Base-by-base conservation (phyloP, 2,888 invertebrate species). In the Mythimna ferrago region DNA sequence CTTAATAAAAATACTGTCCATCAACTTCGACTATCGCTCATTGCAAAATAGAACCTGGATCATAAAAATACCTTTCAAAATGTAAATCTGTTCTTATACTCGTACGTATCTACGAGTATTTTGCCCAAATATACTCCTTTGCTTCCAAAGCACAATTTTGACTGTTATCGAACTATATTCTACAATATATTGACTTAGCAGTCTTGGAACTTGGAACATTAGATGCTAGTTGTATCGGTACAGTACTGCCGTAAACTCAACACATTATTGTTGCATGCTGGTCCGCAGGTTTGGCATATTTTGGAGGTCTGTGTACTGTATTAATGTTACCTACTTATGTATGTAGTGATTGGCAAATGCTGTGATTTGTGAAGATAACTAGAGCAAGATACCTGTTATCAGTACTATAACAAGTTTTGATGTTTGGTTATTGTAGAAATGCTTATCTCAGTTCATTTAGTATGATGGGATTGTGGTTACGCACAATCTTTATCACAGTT, bases 1-100 rank as follows among this genome's bases (percentile, higher is more conserved):
- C 10, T 14, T 80, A 65, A 80, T 76, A 76, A 76, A 75, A 80
- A 80, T 80, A 51, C 75, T 54, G 60, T 75, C 60, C 38, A 75
- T 75, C 80, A 76, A 75, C 41, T 63, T 54, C 6, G n/a, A 11
- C 32, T 64, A 54, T 78, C 71, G 26, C 16, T 80, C 76, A 80
- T 80, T 64, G 48, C 64, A 10, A 60, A 54, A 74, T 60, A 80
- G 48, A 21, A 60, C 58, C 11, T 54, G 38, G 16, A 41, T 74
- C 44, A 74, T 80, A 80, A 76, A 76, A 76, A 38, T 79, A 54
- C 79, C 58, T 64, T 60, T 80, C 54, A 41, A 65, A 64, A 80
- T 74, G 75, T 41, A 56, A 76, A 80, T 80, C 48, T 54, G 9
- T 32, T 72, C 11, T 41, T 51, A 32, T 64, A 48, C 38, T 7